Evolutionary conservation across 1,140 invertebrate species (phyloP).

Genomic region (Trichonephila inaurata): DNA sequence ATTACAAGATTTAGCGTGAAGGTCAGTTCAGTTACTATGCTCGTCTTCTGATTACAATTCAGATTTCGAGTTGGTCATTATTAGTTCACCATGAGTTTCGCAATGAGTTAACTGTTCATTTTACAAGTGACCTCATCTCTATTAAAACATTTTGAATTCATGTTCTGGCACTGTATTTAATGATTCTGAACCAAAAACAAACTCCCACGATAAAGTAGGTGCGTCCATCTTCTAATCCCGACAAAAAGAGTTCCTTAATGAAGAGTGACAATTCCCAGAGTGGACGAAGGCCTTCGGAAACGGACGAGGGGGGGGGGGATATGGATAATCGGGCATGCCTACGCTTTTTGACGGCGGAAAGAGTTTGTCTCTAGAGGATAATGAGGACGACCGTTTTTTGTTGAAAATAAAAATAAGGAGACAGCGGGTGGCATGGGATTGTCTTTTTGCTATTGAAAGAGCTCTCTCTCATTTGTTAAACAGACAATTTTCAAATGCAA

Average conservation of each 20-base stretch:
- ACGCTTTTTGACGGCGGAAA: not conserved
- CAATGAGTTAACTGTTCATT: too few species aligned
- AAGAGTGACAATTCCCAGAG: not conserved
- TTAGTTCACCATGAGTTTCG: too few species aligned
- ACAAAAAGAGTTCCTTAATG: not conserved
- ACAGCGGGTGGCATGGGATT: not conserved
- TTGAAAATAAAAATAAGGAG: not conserved
- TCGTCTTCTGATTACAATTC: too few species aligned
- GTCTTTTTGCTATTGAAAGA: not conserved
- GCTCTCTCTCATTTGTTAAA: not conserved
- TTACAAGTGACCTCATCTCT: too few species aligned
- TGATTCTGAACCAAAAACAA: too few species aligned
- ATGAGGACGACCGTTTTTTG: not conserved
- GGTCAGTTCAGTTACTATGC: too few species aligned
- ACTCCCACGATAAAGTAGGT: too few species aligned
- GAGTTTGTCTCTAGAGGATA: not conserved
- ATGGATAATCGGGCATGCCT: not conserved
- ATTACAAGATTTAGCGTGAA: too few species aligned
- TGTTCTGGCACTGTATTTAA: too few species aligned
- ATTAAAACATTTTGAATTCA: too few species aligned
- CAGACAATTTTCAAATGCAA: not conserved
- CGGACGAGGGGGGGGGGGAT: not conserved
- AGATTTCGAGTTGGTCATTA: too few species aligned
- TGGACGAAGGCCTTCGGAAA: too few species aligned
- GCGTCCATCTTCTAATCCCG: not conserved